phyloP scores from a whole-genome alignment of 2,797 vertebrate species.

The Manis javanica region DNA sequence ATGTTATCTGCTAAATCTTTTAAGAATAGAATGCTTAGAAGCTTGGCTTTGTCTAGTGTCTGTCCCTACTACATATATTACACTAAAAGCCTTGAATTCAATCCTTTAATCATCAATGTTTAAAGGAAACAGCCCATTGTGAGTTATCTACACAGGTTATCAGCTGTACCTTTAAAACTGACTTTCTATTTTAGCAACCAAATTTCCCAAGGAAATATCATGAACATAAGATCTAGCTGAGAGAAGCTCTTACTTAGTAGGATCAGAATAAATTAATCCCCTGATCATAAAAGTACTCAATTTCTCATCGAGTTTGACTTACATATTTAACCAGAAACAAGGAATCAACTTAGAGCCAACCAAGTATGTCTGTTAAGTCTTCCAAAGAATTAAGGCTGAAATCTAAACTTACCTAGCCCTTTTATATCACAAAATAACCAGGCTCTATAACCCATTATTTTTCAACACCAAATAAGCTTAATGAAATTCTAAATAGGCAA shows the following conservation, averaged over 20 bases:
- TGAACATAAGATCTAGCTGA: neutral
- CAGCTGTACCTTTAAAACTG: conserved; percentile 73
- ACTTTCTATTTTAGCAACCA: conserved; percentile 68
- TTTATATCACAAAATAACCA: conserved; percentile 55
- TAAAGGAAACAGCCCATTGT: conserved; percentile 70
- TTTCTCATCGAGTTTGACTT: conserved; percentile 41
- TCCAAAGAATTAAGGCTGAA: conserved; percentile 54
- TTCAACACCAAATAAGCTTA: conserved; percentile 36
- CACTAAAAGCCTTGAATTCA: conserved; percentile 73
- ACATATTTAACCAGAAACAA: conserved; percentile 73
- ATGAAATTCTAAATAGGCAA: neutral
- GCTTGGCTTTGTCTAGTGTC: too few relatives aligned
- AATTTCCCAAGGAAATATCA: conserved; percentile 73
- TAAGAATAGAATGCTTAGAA: too few relatives aligned
- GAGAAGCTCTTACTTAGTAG: conserved; percentile 58
- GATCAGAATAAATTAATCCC: conserved; percentile 77
- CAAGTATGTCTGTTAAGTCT: conserved; percentile 13
- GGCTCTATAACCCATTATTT: neutral
- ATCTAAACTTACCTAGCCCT: conserved; percentile 22
- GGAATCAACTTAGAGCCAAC: conserved; percentile 70
- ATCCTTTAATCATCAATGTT: conserved; percentile 72
- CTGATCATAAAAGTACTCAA: conserved; percentile 42
- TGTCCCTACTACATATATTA: conserved; percentile 72
- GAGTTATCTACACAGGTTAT: conserved; percentile 68
- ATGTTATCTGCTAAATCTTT: too few relatives aligned